These are phyloP conservation scores for Hippopotamyrus pictus DNA, from an alignment of 2,797 vertebrate genomes.

Conservation along the genomic window DNA sequence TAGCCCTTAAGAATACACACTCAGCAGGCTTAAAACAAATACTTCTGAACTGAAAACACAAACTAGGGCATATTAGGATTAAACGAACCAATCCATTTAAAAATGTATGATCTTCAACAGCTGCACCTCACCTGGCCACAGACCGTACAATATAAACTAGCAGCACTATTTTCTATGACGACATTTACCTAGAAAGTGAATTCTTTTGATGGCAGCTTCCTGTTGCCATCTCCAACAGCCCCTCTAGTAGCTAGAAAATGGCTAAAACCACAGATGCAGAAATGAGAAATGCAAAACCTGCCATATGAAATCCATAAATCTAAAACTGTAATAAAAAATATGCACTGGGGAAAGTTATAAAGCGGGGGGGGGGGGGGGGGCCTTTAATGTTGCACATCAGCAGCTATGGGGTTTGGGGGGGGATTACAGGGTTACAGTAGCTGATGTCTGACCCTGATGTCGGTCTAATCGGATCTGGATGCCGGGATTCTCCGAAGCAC, in stretches of 20 bases:
- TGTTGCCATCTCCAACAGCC: neutral
- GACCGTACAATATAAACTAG: neutral
- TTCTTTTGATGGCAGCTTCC: neutral
- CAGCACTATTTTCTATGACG: neutral
- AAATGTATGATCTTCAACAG: neutral
- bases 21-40: neutral
- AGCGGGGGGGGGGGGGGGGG: neutral
- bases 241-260: neutral
- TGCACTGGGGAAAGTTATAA: neutral
- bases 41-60: neutral
- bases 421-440: conserved; percentile 21
- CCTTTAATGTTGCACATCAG: neutral
- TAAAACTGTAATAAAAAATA: neutral
- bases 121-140: neutral
- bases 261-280: neutral
- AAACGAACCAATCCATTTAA: no score
- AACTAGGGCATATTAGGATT: neutral
- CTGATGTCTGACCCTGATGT: conserved; percentile 26
- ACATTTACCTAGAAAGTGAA: neutral
- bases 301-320: neutral
- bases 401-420: neutral
- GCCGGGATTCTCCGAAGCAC: conserved; percentile 27
- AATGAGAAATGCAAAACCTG: neutral
- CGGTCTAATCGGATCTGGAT: conserved; percentile 46
- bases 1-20: neutral